A percentile compares a stretch with the other conserved stretches of the same genome.
Conservation (phyloP, 2,113 vertebrate genomes). For the Clarias macrocephalus region DNA sequence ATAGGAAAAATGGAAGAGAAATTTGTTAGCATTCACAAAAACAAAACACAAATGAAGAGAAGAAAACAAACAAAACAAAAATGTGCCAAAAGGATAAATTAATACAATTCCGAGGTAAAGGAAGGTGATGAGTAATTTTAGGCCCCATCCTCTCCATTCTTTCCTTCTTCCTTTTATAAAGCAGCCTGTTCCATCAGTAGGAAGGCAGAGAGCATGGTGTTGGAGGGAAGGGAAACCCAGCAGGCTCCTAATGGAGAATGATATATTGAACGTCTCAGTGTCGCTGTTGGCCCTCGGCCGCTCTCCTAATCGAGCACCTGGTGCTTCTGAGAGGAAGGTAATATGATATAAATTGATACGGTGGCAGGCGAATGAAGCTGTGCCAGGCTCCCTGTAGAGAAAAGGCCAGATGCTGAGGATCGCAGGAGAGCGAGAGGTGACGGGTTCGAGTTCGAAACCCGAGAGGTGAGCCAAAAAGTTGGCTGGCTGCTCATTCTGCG, state of each 20-base stretch:
- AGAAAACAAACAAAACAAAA: background rate
- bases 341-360: slow-evolving; percentile 66
- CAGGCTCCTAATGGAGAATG: slow-evolving; percentile 60
- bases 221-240: slow-evolving; percentile 32
- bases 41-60: background rate
- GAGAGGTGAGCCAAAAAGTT: slow-evolving; percentile 37
- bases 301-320: slow-evolving; percentile 64
- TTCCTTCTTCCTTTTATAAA: background rate
- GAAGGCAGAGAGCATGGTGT: slow-evolving; percentile 26
- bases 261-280: slow-evolving; percentile 60
- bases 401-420: slow-evolving; percentile 58
- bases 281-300: slow-evolving; percentile 56
- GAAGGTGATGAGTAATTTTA: background rate
- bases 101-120: background rate
- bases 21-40: background rate
- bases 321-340: slow-evolving; percentile 61
- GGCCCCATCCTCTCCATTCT: background rate
- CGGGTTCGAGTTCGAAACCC: slow-evolving; percentile 37
- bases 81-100: background rate
- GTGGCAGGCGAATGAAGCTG: slow-evolving; percentile 46
- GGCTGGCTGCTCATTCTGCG: slow-evolving; percentile 37
- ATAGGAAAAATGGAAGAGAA: background rate
- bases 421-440: slow-evolving; percentile 46
- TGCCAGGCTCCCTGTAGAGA: slow-evolving; percentile 46
- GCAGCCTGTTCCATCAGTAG: slow-evolving; percentile 4